Base-by-base conservation (phyloP, 2,113 vertebrate genomes). In the Eidolon helvum region DNA sequence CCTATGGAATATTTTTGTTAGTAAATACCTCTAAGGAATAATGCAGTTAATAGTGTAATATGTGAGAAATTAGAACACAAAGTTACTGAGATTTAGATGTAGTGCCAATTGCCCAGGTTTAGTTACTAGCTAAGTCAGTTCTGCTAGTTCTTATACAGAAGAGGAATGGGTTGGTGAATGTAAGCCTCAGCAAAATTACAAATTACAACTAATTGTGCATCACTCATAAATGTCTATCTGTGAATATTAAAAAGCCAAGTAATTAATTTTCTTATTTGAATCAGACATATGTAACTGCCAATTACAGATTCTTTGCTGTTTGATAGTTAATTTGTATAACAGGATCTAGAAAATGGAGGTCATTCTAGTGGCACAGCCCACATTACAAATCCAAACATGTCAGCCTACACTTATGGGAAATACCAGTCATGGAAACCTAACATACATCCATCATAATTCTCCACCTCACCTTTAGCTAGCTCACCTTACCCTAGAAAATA, bases 191-290 rank as follows among this genome's bases (percentile, higher is more conserved):
- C 26, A 94, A 71, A 69, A 63, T 75, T 63, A 86, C 15, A 77
- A 77, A 91, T 69, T n/a, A 93, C 66, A 94, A 80, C 38, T 82
- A 50, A 74, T 5, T n/a, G 43, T 38, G n/a, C 9, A 15, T 50
- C 19, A 80, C 5, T 92, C 43, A 94, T n/a, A 65, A 75, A 65
- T 77, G 28, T 63, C 30, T 91, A 72, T 48, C 15, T 94, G 35
- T 83, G 72, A 84, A 88, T 84, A 72, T 71, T 43, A 94, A 96
- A 21, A 87, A 88, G 50, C 4, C 50, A 50, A 50, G 21, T 82
- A 22, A 65, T 78, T 90, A 35, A 82, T 63, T 75, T 91, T 83
- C 69, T 94, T n/a, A 87, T 83, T 35, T 69, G 75, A 92, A 93
- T 86, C 59, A 68, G 38, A 72, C 8, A 63, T 48, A 35, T n/a